Percentiles rank a stretch among this genome's conserved stretches.
Conservation (phyloP, 2,113 vertebrate genomes). For the Poeciliopsis prolifica region DNA sequence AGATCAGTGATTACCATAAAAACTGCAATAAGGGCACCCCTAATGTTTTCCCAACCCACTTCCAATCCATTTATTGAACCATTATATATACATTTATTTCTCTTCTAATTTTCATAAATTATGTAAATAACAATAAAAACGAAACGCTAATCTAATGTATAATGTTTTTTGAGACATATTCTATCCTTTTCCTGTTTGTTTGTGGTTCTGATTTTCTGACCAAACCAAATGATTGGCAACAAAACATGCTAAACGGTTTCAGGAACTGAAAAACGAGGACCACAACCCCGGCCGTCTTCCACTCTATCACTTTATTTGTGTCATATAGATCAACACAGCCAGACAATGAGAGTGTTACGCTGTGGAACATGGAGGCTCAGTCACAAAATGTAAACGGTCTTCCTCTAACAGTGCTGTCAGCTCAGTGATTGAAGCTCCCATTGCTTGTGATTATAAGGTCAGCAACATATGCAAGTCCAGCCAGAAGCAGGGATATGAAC, state of each 20-base stretch:
- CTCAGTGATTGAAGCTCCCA: slow-evolving; percentile 20
- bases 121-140: too few species aligned
- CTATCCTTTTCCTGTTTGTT: background rate
- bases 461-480: slow-evolving; percentile 47
- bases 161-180: too few species aligned
- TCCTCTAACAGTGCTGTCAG: slow-evolving; percentile 15
- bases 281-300: slow-evolving; percentile 12
- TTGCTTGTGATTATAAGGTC: slow-evolving; percentile 40
- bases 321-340: slow-evolving; percentile 26
- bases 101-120: too few species aligned
- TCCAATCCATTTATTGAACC: too few species aligned
- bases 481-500: slow-evolving; percentile 38
- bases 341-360: slow-evolving; percentile 20
- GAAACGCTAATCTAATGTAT: too few species aligned
- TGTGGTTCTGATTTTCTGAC: background rate
- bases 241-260: too few species aligned
- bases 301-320: slow-evolving; percentile 14
- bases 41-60: too few species aligned
- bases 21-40: too few species aligned
- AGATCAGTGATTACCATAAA: too few species aligned
- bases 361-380: slow-evolving; percentile 19
- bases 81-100: too few species aligned
- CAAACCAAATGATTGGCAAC: too few species aligned
- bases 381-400: slow-evolving; percentile 24
- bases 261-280: background rate